A percentile compares a stretch with the other conserved stretches of the same genome.
Evolutionary conservation across 37 sponge, comb jelly and placozoan genomes (phyloP).

Genomic region (Corticium candelabrum): DNA sequence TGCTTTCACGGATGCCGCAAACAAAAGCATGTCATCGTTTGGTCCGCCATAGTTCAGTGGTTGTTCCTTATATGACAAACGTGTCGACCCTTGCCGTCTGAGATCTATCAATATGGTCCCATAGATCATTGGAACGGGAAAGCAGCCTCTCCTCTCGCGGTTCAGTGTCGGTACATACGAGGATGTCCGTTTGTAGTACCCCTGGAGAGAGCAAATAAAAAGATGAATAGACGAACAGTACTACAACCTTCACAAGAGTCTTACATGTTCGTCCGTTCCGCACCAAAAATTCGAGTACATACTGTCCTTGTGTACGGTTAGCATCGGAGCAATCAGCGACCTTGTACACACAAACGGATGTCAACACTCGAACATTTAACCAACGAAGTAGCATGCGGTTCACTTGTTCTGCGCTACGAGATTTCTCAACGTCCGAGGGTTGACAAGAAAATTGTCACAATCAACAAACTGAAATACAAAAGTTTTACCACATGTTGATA

Average conservation of each 20-base stretch:
- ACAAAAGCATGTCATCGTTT: conserved; percentile 71
- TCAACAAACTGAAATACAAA: conserved; percentile 50
- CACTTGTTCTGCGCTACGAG: conserved; percentile 58
- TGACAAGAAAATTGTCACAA: conserved; percentile 60
- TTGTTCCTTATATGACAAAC: conserved; percentile 53
- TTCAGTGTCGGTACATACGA: conserved; percentile 54
- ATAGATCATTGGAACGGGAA: conserved; percentile 68
- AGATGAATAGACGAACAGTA: not conserved
- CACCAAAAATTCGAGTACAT: conserved; percentile 75
- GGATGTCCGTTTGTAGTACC: conserved; percentile 67
- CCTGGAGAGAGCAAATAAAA: conserved; percentile 17
- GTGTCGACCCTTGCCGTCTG: conserved; percentile 12
- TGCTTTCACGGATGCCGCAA: conserved; percentile 45
- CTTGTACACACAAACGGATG: too few species aligned
- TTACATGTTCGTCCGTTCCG: conserved; percentile 47
- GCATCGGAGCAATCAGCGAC: conserved; percentile 62
- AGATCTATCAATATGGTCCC: conserved; percentile 71
- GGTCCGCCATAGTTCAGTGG: conserved; percentile 42
- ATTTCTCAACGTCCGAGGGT: conserved; percentile 44
- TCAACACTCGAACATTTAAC: too few species aligned
- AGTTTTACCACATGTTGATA: not conserved
- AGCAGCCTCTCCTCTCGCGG: conserved; percentile 42
- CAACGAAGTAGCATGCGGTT: too few species aligned
- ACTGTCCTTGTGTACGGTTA: conserved; percentile 1
- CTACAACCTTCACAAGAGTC: conserved; percentile 1